A percentile compares a stretch with the other conserved stretches of the same genome.
phyloP scores from a whole-genome alignment of 2,113 vertebrate genomes.

The Scomber japonicus region DNA sequence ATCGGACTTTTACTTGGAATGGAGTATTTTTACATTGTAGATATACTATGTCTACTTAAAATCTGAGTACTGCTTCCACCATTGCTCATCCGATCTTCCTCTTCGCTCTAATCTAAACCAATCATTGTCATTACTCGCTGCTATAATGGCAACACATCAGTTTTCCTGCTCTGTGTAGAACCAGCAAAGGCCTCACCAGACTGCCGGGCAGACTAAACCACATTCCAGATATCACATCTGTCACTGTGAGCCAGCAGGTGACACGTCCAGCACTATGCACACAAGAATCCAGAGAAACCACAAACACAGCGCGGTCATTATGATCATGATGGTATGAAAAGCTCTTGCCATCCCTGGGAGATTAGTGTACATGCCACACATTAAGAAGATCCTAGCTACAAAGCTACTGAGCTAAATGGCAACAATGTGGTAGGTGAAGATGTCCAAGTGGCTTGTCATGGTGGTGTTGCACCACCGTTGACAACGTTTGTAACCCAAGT shows the following conservation, averaged over 20 bases:
- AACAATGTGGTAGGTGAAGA: constrained; percentile 38
- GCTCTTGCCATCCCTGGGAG: background rate
- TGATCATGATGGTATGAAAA: constrained; percentile 24
- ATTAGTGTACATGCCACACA: fast-evolving
- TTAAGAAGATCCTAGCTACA: fast-evolving
- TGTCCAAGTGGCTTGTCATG: constrained; percentile 6
- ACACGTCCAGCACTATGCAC: fast-evolving
- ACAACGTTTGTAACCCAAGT: background rate
- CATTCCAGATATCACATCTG: fast-evolving
- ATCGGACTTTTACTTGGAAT: too few relatives aligned
- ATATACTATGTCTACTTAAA: too few relatives aligned
- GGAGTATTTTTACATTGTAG: too few relatives aligned
- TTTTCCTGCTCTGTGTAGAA: constrained; percentile 28
- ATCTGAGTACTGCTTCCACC: too few relatives aligned
- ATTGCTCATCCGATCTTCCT: too few relatives aligned
- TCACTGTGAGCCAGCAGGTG: fast-evolving
- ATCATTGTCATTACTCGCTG: background rate
- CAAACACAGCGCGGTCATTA: constrained; percentile 11
- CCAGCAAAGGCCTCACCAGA: constrained; percentile 43
- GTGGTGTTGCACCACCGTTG: background rate
- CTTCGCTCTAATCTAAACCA: too few relatives aligned
- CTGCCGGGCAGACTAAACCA: constrained; percentile 30
- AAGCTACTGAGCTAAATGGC: background rate
- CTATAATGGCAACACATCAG: background rate
- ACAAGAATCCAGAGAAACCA: background rate